phyloP scores from a whole-genome alignment of 2,888 invertebrate genomes.

The Teleiodes luculella region DNA sequence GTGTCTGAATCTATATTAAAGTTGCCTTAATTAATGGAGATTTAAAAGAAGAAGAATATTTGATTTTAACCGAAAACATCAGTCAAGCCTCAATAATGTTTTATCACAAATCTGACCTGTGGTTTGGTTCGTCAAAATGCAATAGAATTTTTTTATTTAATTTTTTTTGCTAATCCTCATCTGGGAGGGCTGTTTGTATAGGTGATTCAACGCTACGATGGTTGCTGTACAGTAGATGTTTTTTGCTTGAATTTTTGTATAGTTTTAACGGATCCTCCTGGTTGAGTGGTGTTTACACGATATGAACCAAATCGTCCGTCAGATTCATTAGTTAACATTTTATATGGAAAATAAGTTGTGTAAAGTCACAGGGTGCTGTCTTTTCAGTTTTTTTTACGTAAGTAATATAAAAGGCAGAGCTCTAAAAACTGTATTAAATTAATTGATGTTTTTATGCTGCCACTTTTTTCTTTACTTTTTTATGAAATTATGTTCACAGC shows the following conservation, averaged over 20 bases:
- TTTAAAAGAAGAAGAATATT: too few species aligned
- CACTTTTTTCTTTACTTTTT: constrained; percentile 32
- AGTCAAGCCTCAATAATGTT: constrained; percentile 41
- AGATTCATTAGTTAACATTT: constrained; percentile 57
- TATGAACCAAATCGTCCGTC: constrained; percentile 40
- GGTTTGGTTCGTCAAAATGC: constrained; percentile 33
- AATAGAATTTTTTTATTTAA: neutral
- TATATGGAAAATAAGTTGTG: constrained; percentile 70
- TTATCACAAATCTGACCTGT: constrained; percentile 37
- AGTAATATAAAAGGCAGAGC: constrained; percentile 26
- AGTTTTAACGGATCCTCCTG: constrained; percentile 40
- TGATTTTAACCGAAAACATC: too few species aligned
- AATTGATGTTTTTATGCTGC: constrained; percentile 40
- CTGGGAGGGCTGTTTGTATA: constrained; percentile 35
- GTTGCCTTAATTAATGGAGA: too few species aligned
- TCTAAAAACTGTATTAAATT: constrained; percentile 25
- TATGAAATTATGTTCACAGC: constrained; percentile 62
- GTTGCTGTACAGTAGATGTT: constrained; percentile 71
- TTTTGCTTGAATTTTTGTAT: constrained; percentile 64
- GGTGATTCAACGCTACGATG: constrained; percentile 46
- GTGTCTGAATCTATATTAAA: too few species aligned
- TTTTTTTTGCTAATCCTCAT: neutral
- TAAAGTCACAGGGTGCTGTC: constrained; percentile 48
- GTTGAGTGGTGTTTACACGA: constrained; percentile 27
- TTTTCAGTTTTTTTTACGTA: constrained; percentile 23